Conservation (phyloP, 2,113 vertebrate species). For the human (Homo sapiens) region DNA sequence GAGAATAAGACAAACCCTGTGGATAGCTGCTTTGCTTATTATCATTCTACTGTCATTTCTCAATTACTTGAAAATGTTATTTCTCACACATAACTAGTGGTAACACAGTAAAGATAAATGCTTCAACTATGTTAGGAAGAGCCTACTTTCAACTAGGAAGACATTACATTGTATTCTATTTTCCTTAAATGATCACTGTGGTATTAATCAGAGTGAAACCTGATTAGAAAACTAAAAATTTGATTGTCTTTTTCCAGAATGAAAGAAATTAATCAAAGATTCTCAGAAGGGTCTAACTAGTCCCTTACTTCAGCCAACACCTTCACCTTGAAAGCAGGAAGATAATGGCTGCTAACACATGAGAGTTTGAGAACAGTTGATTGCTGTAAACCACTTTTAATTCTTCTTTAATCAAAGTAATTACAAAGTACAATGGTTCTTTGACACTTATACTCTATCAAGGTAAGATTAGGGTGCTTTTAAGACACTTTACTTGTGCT, state of each 20-base stretch:
- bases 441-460: slow-evolving; percentile 62
- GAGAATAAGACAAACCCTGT: background rate
- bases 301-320: slow-evolving; percentile 62
- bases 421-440: slow-evolving; percentile 74
- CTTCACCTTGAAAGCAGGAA: slow-evolving; percentile 69
- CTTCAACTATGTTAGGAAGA: background rate
- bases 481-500: slow-evolving; percentile 1
- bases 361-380: slow-evolving; percentile 71
- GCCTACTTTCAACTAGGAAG: background rate
- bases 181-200: slow-evolving; percentile 76
- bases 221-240: slow-evolving; percentile 80
- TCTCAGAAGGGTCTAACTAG: slow-evolving; percentile 67
- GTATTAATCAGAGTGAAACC: slow-evolving; percentile 80
- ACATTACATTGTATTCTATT: slow-evolving; percentile 63
- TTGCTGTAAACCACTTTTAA: slow-evolving; percentile 70
- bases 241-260: slow-evolving; percentile 78
- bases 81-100: background rate
- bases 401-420: slow-evolving; percentile 80
- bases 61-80: background rate
- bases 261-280: slow-evolving; percentile 81
- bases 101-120: background rate
- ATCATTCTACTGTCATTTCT: background rate
- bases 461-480: slow-evolving; percentile 38
- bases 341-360: slow-evolving; percentile 67
- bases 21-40: background rate